phyloP scores from a whole-genome alignment of 2,888 invertebrate genomes.

The Agrotis ipsilon region DNA sequence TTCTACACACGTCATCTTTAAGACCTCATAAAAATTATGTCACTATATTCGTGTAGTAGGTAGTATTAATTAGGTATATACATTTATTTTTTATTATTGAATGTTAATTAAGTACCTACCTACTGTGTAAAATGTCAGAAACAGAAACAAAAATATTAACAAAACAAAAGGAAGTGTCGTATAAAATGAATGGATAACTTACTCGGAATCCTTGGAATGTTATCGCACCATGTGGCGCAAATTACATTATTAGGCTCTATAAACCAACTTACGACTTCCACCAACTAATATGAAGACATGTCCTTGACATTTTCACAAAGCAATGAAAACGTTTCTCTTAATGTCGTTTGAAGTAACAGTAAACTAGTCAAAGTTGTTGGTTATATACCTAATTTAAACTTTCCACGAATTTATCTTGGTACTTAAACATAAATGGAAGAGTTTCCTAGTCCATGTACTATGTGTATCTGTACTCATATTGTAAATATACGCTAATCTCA shows the following conservation, averaged over 20 bases:
- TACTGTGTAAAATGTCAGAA: too few species aligned
- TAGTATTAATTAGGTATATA: too few species aligned
- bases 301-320: constrained; percentile 15
- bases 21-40: too few species aligned
- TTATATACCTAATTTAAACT: too few species aligned
- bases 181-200: constrained; percentile 28
- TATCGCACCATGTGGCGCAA: constrained; percentile 41
- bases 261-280: constrained; percentile 22
- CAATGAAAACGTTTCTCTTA: background rate
- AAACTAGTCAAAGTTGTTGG: background rate
- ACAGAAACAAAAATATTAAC: background rate
- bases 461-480: background rate
- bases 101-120: too few species aligned
- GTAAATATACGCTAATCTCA: too few species aligned
- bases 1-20: too few species aligned
- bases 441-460: too few species aligned
- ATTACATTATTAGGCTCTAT: constrained; percentile 37
- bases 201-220: constrained; percentile 14
- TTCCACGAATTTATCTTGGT: background rate
- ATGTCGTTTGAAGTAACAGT: background rate
- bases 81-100: too few species aligned
- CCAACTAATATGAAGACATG: constrained; percentile 47
- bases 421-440: background rate
- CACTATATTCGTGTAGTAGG: too few species aligned
- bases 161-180: constrained; percentile 31